Base-by-base conservation (phyloP, 1,140 invertebrate species). In the Nilaparvata lugens region DNA sequence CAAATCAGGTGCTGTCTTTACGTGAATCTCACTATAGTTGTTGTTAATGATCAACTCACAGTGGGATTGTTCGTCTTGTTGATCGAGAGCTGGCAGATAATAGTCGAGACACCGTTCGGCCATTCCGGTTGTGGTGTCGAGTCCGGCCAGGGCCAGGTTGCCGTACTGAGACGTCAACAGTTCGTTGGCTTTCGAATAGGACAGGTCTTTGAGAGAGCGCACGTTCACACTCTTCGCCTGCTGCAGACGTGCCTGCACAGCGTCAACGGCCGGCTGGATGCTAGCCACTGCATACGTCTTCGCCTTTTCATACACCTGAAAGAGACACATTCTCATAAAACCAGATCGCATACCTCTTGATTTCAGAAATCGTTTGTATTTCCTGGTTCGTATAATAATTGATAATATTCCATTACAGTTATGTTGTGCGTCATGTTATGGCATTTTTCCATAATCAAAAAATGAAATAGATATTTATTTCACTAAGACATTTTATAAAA, bases 71-170 rank as follows among this genome's bases (percentile, higher is more conserved):
- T 35, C 57, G 58, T 74, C 65, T 64, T 79, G 76, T 42, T 76
- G 74, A 62, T 78, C 75, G 68, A 81, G 80, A 11, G 79, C 79
- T 18, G 87, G 86, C 56, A 91, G 74, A 69, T 87, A 89, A 72
- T 80, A 88, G 74, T 91, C 87, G 21, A 91, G 82, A 65, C 88
- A 89, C 66, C 84, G 81, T 67, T 90, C 87, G 43, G 87, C 88
- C 24, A 81, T 81, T 63, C 80, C 79, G 4, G 89, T 75, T 1
- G 85, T 87, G 16, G 80, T 80, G 67, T 89, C 86, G 6, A 90
- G 71, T 19, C 77, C 83, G 38, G 83, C 81, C 35, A 83, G 81
- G 0, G 88, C 87, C 57, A 79, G 82, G 2, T 79, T 80, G 7
- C 66, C 63, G 24, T 62, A 64, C 38, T 53, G 52, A 42, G 87